phyloP scores from a whole-genome alignment of 2,888 invertebrate species.

The Sympetrum striolatum region DNA sequence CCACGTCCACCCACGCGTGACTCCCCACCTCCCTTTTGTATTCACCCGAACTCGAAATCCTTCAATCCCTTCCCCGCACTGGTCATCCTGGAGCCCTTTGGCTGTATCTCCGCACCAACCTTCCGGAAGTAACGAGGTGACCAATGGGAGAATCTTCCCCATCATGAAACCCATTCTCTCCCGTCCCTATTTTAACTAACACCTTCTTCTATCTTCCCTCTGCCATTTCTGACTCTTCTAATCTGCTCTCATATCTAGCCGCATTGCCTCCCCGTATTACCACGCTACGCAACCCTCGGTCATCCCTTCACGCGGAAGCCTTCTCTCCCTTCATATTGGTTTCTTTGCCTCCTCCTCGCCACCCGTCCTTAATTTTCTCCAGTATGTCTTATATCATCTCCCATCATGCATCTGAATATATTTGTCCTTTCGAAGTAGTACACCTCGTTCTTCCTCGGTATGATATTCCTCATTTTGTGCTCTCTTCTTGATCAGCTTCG shows the following conservation, averaged over 20 bases:
- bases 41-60: slow-evolving; percentile 21
- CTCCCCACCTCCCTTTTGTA: neutral
- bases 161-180: neutral
- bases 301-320: neutral
- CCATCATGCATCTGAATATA: too few species aligned
- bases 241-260: neutral
- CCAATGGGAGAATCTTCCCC: slow-evolving; percentile 31
- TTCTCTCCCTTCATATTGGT: neutral
- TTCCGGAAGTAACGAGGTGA: slow-evolving; percentile 40
- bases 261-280: neutral
- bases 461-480: neutral
- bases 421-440: too few species aligned
- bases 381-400: neutral
- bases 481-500: too few species aligned
- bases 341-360: neutral
- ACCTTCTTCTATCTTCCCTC: neutral
- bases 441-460: neutral
- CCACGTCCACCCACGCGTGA: neutral
- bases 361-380: neutral
- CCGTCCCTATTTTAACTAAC: neutral
- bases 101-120: slow-evolving; percentile 6
- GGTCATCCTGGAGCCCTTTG: slow-evolving; percentile 32
- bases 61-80: slow-evolving; percentile 40
- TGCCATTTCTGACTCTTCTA: neutral
- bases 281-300: neutral